These are phyloP conservation scores for Ictalurus furcatus DNA, from an alignment of 2,113 vertebrate species.

Conservation along the genomic window DNA sequence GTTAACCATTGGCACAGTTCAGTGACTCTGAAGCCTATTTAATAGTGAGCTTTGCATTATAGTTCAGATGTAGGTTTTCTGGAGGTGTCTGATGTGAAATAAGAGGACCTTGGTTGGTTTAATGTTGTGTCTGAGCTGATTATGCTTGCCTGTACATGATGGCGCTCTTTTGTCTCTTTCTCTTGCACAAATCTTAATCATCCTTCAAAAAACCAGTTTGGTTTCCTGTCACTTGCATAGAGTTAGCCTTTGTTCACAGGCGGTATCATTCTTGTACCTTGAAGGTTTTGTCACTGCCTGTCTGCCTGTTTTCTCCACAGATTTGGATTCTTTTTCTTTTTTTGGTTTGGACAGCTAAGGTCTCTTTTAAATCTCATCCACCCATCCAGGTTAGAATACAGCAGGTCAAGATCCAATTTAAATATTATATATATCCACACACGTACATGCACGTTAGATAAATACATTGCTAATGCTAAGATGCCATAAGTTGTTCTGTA, in stretches of 20 bases:
- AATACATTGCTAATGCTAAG: background rate
- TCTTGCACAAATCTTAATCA: constrained; percentile 40
- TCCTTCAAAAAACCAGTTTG: constrained; percentile 40
- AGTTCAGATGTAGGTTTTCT: background rate
- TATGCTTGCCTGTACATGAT: constrained; percentile 43
- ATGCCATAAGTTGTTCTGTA: background rate
- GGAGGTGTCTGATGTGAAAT: background rate
- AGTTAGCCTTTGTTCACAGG: background rate
- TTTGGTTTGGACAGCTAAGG: background rate
- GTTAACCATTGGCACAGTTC: background rate
- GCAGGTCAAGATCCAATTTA: too few species aligned
- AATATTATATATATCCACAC: background rate
- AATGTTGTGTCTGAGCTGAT: constrained; percentile 46
- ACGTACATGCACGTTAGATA: background rate
- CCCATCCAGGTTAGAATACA: background rate
- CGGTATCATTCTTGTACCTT: constrained; percentile 24
- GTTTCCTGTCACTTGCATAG: constrained; percentile 42
- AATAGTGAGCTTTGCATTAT: background rate
- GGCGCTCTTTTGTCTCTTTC: background rate
- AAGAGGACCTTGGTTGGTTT: constrained; percentile 43
- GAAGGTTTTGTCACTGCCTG: constrained; percentile 14
- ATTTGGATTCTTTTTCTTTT: background rate
- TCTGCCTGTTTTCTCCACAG: background rate
- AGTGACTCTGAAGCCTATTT: background rate
- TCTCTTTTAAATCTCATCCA: background rate